phyloP scores from a whole-genome alignment of 2,888 invertebrate species.

The Sylvicola cinctus region DNA sequence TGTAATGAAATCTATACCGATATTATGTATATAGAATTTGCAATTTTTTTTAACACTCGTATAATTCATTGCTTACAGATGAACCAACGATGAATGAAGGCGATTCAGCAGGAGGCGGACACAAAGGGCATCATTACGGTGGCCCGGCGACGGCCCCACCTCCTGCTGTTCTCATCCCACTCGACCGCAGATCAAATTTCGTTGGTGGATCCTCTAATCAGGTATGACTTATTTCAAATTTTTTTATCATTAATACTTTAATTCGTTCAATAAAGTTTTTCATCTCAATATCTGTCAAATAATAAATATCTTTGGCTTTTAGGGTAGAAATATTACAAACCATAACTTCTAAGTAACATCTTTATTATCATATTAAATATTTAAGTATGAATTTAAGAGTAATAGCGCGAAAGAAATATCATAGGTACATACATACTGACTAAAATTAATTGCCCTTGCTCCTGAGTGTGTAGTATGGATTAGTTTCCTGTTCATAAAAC shows the following conservation, averaged over 20 bases:
- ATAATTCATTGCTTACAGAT: constrained; percentile 15
- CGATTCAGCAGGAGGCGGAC: constrained; percentile 29
- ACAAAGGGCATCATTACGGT: constrained; percentile 18
- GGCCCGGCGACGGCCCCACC: constrained; percentile 20
- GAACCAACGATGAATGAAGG: constrained; percentile 29
- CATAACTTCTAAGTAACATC: too few relatives aligned
- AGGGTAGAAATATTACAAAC: too few relatives aligned
- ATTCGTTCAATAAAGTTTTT: too few relatives aligned
- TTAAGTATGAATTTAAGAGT: too few relatives aligned
- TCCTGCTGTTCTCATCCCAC: constrained; percentile 27
- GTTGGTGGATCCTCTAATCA: constrained; percentile 4
- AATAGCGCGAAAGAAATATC: too few relatives aligned
- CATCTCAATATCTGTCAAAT: too few relatives aligned
- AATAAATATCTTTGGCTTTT: too few relatives aligned
- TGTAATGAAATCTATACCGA: not conserved
- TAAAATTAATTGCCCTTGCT: too few relatives aligned
- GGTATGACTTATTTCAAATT: constrained; percentile 1
- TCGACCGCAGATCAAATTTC: constrained; percentile 9
- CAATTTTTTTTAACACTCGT: not conserved
- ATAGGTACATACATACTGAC: too few relatives aligned
- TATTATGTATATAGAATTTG: not conserved
- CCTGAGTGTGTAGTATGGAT: too few relatives aligned
- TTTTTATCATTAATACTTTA: not conserved
- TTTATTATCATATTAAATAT: too few relatives aligned
- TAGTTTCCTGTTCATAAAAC: too few relatives aligned